phyloP scores from a whole-genome alignment of 2,888 invertebrate genomes.

The Mycalesis mineus region DNA sequence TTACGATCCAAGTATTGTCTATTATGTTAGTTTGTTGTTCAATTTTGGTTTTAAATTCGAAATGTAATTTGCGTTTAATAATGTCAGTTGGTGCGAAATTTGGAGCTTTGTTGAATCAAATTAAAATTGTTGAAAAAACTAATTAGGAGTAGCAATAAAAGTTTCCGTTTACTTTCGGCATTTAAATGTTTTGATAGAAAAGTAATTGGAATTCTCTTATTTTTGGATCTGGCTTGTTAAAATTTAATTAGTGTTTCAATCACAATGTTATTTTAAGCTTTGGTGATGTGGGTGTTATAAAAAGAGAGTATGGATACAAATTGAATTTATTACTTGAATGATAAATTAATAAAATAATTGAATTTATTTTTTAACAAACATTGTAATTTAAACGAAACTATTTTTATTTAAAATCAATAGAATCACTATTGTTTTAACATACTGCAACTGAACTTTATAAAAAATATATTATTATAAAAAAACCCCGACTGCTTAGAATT shows the following conservation, averaged over 20 bases:
- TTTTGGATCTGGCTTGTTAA: not conserved
- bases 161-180: not conserved
- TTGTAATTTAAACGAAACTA: too few species aligned
- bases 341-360: too few species aligned
- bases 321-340: too few species aligned
- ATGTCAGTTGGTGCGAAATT: not conserved
- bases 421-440: too few species aligned
- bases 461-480: too few species aligned
- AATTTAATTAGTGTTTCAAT: not conserved
- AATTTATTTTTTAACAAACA: too few species aligned
- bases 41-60: conserved; percentile 3
- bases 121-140: not conserved
- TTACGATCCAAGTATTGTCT: conserved; percentile 1
- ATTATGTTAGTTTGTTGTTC: conserved; percentile 5
- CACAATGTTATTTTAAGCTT: not conserved
- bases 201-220: not conserved
- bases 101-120: not conserved
- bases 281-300: too few species aligned
- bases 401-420: too few species aligned
- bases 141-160: not conserved
- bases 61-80: not conserved
- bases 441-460: too few species aligned
- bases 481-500: too few species aligned
- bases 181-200: not conserved
- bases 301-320: too few species aligned